Conservation (phyloP, 2,113 vertebrate species). For the Girardinichthys multiradiatus region DNA sequence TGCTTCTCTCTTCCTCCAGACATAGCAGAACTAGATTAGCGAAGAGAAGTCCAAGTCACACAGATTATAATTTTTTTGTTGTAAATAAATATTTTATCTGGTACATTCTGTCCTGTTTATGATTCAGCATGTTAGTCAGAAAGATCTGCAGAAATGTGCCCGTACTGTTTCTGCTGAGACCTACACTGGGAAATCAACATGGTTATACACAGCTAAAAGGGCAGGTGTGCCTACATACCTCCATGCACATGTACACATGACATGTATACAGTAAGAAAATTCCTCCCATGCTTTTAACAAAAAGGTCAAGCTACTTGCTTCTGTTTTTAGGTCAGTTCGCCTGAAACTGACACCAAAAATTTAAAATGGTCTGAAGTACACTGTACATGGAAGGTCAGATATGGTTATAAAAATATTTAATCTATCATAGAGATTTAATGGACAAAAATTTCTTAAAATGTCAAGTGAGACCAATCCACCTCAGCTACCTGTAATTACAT, state of each 20-base stretch:
- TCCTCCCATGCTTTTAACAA: constrained; percentile 10
- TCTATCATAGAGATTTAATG: constrained; percentile 54
- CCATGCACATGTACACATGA: neutral
- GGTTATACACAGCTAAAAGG: neutral
- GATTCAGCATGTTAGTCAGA: too few species aligned
- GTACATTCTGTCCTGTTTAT: too few species aligned
- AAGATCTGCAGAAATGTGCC: too few species aligned
- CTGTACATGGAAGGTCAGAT: constrained; percentile 41
- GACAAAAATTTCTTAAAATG: constrained; percentile 48
- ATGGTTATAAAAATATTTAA: constrained; percentile 51
- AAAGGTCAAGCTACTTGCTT: constrained; percentile 56
- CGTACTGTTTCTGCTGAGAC: constrained; percentile 27
- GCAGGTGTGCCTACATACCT: neutral
- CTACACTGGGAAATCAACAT: neutral
- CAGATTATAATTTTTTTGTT: too few species aligned
- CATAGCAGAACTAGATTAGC: too few species aligned
- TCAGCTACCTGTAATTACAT: constrained; percentile 39
- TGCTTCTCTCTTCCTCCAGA: too few species aligned
- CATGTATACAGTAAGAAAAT: constrained; percentile 3
- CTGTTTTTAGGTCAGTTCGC: constrained; percentile 25
- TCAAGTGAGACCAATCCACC: constrained; percentile 50
- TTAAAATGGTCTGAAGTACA: constrained; percentile 44
- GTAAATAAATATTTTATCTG: too few species aligned
- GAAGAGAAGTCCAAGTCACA: too few species aligned
- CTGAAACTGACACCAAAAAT: constrained; percentile 22